Conservation (phyloP, 2,797 vertebrate genomes). For the Acanthopagrus latus region DNA sequence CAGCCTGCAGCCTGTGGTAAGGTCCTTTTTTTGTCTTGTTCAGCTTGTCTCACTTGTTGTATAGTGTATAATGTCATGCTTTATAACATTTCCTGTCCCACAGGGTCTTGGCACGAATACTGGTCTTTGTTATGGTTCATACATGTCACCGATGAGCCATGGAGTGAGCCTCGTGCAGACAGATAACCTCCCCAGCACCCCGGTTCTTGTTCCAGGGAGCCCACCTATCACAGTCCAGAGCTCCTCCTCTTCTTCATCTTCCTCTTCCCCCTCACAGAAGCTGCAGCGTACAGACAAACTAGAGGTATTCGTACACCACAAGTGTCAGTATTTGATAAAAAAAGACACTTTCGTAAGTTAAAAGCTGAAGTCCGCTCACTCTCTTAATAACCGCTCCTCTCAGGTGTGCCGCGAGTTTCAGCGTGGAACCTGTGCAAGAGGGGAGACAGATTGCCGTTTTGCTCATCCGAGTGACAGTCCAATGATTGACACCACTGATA, state of each 20-base stretch:
- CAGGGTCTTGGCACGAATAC: conserved; percentile 94
- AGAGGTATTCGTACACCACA: conserved; percentile 88
- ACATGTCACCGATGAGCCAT: conserved; percentile 93
- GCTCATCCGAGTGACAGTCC: conserved; percentile 98
- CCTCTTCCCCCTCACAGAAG: conserved; percentile 95
- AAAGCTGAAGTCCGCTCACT: not conserved
- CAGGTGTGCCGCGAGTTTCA: conserved; percentile 99
- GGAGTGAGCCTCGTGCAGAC: conserved; percentile 96
- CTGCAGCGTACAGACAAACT: conserved; percentile 98
- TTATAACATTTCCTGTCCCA: conserved; percentile 89
- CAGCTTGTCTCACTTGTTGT: conserved; percentile 25
- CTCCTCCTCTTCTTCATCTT: conserved; percentile 90
- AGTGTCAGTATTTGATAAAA: conserved; percentile 14
- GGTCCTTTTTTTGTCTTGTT: conserved; percentile 42
- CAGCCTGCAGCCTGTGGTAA: conserved; percentile 94
- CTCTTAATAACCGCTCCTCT: conserved; percentile 13
- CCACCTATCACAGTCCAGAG: conserved; percentile 91
- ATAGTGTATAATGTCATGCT: conserved; percentile 5
- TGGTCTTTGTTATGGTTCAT: conserved; percentile 95
- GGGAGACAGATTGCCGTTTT: conserved; percentile 99
- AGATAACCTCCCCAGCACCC: conserved; percentile 93
- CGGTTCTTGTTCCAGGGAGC: conserved; percentile 93
- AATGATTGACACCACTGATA: conserved; percentile 98
- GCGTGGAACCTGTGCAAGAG: conserved; percentile 97
- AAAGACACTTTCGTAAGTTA: not conserved